Conservation (phyloP, 2,797 vertebrate genomes). For the Typhlichthys eigenmanni region DNA sequence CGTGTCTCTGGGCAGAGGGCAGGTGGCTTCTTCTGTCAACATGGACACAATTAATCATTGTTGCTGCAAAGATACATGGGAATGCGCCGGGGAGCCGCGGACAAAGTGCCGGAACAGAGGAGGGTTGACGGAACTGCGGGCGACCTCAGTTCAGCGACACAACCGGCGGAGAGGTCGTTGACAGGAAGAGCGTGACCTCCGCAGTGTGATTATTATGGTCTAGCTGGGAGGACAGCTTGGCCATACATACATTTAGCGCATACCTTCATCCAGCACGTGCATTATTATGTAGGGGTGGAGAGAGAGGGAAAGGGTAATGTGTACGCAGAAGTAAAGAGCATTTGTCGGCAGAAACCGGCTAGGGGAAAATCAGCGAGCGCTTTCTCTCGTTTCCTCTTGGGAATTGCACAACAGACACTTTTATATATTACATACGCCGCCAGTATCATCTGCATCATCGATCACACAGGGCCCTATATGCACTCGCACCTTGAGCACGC, state of each 20-base stretch:
- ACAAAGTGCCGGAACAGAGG: slow-evolving; percentile 41
- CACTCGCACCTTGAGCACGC: slow-evolving; percentile 19
- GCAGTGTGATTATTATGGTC: slow-evolving; percentile 54
- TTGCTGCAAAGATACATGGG: slow-evolving; percentile 39
- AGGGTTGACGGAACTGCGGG: slow-evolving; percentile 34
- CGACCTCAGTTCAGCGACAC: slow-evolving; percentile 28
- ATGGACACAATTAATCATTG: slow-evolving; percentile 53
- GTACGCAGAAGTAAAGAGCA: background rate
- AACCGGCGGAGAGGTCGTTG: slow-evolving; percentile 43
- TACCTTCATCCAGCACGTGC: slow-evolving; percentile 21
- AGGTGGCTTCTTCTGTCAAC: slow-evolving; percentile 48
- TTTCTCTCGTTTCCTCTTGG: slow-evolving; percentile 14
- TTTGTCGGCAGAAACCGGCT: slow-evolving; percentile 5
- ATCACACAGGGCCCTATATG: slow-evolving; percentile 28
- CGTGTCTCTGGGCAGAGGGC: slow-evolving; percentile 17
- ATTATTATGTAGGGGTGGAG: background rate
- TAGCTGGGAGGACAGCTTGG: slow-evolving; percentile 29
- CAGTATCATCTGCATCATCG: slow-evolving; percentile 37
- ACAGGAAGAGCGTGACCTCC: slow-evolving; percentile 50
- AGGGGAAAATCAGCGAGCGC: slow-evolving; percentile 11
- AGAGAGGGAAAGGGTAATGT: background rate
- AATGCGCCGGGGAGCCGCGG: slow-evolving; percentile 36
- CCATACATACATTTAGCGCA: slow-evolving; percentile 22
- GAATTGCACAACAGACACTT: slow-evolving; percentile 18
- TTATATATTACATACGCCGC: slow-evolving; percentile 23